These are phyloP conservation scores for Platycercus adscitus DNA, from an alignment of 2,113 vertebrate genomes.

Conservation along the genomic window DNA sequence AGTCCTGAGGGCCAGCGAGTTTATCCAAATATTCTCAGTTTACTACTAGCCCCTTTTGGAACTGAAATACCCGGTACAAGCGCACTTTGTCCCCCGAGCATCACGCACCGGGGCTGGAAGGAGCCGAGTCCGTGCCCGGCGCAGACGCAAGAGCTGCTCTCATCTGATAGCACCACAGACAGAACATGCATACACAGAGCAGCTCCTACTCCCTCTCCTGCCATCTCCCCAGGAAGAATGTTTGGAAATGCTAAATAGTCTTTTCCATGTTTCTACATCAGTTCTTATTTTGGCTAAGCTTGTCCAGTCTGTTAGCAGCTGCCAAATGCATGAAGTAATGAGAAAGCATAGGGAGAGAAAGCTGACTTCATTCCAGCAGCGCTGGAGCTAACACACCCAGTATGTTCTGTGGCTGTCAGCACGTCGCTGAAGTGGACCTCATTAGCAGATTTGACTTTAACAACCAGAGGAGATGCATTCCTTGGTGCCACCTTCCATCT, in stretches of 20 bases:
- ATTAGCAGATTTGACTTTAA: neutral
- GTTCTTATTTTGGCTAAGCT: conserved; percentile 36
- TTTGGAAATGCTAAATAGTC: neutral
- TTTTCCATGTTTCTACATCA: conserved; percentile 21
- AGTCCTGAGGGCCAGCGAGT: conserved; percentile 72
- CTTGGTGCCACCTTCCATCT: neutral
- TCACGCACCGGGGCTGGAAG: neutral
- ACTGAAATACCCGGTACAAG: conserved; percentile 58
- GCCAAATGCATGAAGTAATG: conserved; percentile 54
- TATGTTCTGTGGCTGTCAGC: conserved; percentile 27
- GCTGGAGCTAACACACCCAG: neutral
- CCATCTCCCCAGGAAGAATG: neutral
- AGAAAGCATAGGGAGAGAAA: neutral
- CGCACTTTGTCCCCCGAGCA: conserved; percentile 68
- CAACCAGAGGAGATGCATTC: neutral
- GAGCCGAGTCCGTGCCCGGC: neutral
- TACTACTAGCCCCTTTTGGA: conserved; percentile 70
- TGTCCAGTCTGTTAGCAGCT: conserved; percentile 6
- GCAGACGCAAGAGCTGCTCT: neutral
- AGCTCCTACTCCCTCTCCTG: neutral
- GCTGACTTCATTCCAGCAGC: conserved; percentile 38
- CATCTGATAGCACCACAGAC: neutral
- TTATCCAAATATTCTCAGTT: conserved; percentile 84
- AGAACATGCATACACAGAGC: neutral
- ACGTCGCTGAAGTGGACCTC: neutral